Conservation (phyloP, 2,113 vertebrate species). For the Poecile atricapillus region DNA sequence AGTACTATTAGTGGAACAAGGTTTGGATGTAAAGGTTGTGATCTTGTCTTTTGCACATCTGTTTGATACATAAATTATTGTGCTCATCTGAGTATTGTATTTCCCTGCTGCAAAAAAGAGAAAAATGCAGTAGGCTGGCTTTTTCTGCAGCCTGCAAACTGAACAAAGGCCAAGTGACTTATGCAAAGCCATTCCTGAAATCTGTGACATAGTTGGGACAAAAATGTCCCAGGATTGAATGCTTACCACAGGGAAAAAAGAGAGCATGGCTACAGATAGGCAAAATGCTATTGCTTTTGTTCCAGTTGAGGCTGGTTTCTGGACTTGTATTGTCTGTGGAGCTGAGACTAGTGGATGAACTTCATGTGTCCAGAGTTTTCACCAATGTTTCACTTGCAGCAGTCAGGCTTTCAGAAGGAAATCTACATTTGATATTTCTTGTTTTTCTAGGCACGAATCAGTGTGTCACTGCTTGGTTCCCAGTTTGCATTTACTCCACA, state of each 20-base stretch:
- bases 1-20: neutral
- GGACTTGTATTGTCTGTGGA: neutral
- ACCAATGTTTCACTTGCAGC: neutral
- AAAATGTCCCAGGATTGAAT: constrained; percentile 1
- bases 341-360: neutral
- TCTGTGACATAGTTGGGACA: constrained; percentile 22
- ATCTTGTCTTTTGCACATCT: constrained; percentile 55
- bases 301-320: neutral
- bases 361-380: neutral
- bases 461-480: neutral
- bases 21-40: neutral
- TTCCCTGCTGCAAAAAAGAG: constrained; percentile 32
- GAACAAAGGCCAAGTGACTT: constrained; percentile 45
- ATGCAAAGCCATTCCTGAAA: constrained; percentile 26
- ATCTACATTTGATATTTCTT: neutral
- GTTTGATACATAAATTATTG: constrained; percentile 58
- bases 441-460: neutral
- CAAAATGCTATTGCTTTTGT: neutral
- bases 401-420: neutral
- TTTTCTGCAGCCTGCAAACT: neutral
- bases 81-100: constrained; percentile 1
- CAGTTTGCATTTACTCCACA: neutral
- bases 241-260: neutral
- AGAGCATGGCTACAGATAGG: neutral
- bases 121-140: neutral